Base-by-base conservation (phyloP, 1,140 invertebrate genomes). In the Zaprionus nigranus region DNA sequence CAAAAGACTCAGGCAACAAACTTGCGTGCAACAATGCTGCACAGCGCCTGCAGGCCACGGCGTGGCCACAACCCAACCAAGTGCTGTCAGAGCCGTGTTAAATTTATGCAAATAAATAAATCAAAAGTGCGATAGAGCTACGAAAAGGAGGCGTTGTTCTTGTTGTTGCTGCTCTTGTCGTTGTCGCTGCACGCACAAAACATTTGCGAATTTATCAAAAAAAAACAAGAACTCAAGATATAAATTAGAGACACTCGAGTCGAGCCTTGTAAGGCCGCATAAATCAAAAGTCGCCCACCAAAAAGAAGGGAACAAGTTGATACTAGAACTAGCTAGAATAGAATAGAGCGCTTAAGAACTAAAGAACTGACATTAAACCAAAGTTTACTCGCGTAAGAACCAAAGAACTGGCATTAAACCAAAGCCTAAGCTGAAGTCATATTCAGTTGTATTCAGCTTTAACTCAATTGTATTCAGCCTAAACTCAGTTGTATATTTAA, bases 31-130 rank as follows among this genome's bases (percentile, higher is more conserved):
- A 71, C 72, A 67, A 86, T 86, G 79, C 80, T 62, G 69, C 66
- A 17, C 71, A 84, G 81, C 43, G 78, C 84, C 81, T 67, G 65
- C 61, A 75, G 84, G 84, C 81, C 59, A 9, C 49, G 54, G 7
- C 2, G 43, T 22, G 58, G 22, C 57, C 49, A 38, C 26, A 77
- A 62, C 43, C 36, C 63, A 73, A 63, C 72, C 68, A 75, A 72
- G 65, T 78, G 84, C 84, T 78, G 83, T 87, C 81, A 77, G 70
- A 88, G 84, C 78, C 81, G 85, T 88, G 84, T 90, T 90, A 84
- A 84, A 90, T 84, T 90, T 90, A 88, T 88, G 81, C 85, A 88
- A 90, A 88, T 81, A 84, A 86, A 88, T 88, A 90, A 88, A 88
- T 88, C 84, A 88, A 90, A 46, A 75, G 58, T 49, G 65, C 40